These are phyloP conservation scores for Casuarius casuarius DNA, from an alignment of 2,113 vertebrate genomes.

Conservation along the genomic window DNA sequence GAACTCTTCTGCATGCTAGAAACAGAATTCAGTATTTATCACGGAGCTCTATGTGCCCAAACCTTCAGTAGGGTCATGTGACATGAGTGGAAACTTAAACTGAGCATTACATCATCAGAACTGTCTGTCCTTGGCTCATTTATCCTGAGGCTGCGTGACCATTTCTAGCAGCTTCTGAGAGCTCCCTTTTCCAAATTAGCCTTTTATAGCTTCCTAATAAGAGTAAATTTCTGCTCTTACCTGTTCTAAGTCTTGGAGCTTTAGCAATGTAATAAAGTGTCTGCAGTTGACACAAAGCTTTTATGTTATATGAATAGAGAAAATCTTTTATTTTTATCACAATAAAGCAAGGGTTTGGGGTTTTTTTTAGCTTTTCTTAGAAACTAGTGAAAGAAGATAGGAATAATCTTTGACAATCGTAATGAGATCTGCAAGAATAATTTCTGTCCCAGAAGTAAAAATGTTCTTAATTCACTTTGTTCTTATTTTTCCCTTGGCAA, in stretches of 20 bases:
- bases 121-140: not conserved
- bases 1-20: not conserved
- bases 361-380: not conserved
- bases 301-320: not conserved
- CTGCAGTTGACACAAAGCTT: not conserved
- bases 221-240: not conserved
- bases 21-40: not conserved
- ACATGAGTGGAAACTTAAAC: not conserved
- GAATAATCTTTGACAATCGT: not conserved
- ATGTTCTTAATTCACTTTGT: not conserved
- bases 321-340: not conserved
- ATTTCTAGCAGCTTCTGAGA: not conserved
- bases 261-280: not conserved
- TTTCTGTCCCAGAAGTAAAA: not conserved
- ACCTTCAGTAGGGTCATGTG: not conserved
- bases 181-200: constrained; percentile 15
- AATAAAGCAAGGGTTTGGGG: not conserved
- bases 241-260: not conserved
- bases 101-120: not conserved
- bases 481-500: not conserved
- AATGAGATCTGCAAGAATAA: not conserved
- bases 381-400: not conserved
- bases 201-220: not conserved
- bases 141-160: not conserved
- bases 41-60: not conserved